These are phyloP conservation scores for Athene noctua DNA, from an alignment of 2,113 vertebrate genomes.

Conservation along the genomic window DNA sequence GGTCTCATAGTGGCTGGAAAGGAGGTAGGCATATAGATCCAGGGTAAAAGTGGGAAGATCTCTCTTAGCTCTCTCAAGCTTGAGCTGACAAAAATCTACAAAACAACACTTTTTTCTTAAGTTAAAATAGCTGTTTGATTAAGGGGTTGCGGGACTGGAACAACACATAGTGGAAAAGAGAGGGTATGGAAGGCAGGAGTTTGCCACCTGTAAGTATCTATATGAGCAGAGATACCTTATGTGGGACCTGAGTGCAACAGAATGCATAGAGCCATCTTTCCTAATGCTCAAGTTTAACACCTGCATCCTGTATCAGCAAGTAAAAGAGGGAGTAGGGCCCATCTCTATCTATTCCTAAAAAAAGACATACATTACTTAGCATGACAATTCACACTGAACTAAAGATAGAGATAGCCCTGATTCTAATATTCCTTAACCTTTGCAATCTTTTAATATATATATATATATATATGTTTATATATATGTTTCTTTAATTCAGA, in stretches of 20 bases:
- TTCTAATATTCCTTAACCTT: not conserved
- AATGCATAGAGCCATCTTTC: not conserved
- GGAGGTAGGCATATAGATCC: not conserved
- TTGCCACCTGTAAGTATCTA: not conserved
- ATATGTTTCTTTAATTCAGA: not conserved
- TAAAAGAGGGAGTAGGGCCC: not conserved
- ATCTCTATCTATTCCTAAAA: not conserved
- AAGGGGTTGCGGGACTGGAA: not conserved
- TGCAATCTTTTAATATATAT: not conserved
- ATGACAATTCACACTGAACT: not conserved
- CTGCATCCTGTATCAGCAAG: not conserved
- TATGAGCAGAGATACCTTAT: not conserved
- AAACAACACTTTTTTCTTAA: not conserved
- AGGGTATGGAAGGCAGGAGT: not conserved
- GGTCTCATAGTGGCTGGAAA: not conserved
- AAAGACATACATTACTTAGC: not conserved
- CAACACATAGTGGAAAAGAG: not conserved
- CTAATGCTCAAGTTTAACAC: not conserved
- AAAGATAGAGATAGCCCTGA: not conserved
- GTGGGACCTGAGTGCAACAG: not conserved
- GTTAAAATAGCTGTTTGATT: not conserved
- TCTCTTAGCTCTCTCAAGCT: not conserved
- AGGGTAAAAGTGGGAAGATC: not conserved
- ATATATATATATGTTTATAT: not conserved
- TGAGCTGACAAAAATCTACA: not conserved